These are phyloP conservation scores for Orchesella cincta DNA, from an alignment of 1,140 invertebrate genomes.

Conservation along the genomic window DNA sequence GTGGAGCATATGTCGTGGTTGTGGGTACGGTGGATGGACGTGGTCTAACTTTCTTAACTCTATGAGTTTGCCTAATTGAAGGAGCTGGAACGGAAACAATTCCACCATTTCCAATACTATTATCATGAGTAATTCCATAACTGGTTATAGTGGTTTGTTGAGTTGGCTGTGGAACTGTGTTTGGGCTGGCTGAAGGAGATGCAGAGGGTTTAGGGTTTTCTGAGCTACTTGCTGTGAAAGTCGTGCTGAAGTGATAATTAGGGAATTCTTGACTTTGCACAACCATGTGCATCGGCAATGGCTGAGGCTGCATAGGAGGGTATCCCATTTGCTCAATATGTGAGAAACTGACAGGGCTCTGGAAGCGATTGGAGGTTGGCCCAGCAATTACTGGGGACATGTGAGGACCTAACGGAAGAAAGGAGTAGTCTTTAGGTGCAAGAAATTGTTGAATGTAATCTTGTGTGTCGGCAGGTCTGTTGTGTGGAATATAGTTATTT, in stretches of 20 bases:
- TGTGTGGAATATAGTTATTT: background rate
- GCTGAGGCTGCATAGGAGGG: background rate
- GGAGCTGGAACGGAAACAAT: too few species aligned
- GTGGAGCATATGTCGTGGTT: background rate
- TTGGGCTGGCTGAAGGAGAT: background rate
- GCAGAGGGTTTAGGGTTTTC: background rate
- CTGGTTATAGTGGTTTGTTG: too few species aligned
- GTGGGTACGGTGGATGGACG: background rate
- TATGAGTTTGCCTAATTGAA: background rate
- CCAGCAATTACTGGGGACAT: background rate
- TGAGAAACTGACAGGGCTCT: background rate
- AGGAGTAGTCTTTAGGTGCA: background rate
- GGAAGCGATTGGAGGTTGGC: background rate
- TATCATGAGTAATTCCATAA: too few species aligned
- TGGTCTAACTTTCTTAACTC: slow-evolving; percentile 8
- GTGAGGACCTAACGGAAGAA: background rate
- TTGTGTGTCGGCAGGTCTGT: background rate
- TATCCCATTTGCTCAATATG: slow-evolving; percentile 21
- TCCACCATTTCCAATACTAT: too few species aligned
- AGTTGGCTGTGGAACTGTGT: background rate
- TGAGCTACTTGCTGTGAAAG: background rate
- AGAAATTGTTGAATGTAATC: slow-evolving; percentile 15
- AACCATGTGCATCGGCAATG: background rate
- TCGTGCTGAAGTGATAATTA: slow-evolving; percentile 8
- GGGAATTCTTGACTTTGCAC: slow-evolving; percentile 22